Evolutionary conservation across 2,797 vertebrate genomes (phyloP).

Genomic region (Anolis apletophallus): DNA sequence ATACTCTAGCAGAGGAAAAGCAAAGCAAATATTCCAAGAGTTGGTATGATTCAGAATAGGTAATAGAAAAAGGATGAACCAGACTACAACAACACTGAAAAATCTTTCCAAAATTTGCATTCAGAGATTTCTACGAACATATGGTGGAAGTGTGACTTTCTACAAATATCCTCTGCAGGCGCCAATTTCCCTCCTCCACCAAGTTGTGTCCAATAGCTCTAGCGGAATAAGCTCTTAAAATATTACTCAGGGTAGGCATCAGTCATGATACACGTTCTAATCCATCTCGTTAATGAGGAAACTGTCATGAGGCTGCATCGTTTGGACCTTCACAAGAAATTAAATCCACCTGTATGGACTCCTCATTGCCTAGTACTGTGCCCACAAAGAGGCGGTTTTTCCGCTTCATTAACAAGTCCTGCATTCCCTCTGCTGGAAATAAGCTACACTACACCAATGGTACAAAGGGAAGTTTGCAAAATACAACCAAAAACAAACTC

Average conservation of each 20-base stretch:
- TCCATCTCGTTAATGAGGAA: conserved; percentile 74
- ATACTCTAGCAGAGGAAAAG: conserved; percentile 63
- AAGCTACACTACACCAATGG: conserved; percentile 19
- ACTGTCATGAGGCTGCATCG: conserved; percentile 61
- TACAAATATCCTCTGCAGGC: conserved; percentile 74
- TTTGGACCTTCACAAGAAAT: conserved; percentile 65
- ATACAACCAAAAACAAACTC: conserved; percentile 54
- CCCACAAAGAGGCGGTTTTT: background rate
- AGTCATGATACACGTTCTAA: conserved; percentile 72
- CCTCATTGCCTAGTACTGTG: background rate
- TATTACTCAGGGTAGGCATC: conserved; percentile 74
- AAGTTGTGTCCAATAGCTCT: conserved; percentile 70
- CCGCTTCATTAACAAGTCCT: rapidly evolving
- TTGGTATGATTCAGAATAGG: conserved; percentile 70
- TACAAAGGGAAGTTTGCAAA: conserved; percentile 59
- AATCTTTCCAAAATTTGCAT: conserved; percentile 74
- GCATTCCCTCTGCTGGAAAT: rapidly evolving
- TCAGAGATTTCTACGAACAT: conserved; percentile 76
- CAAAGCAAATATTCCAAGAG: conserved; percentile 58
- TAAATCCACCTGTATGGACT: conserved; percentile 64
- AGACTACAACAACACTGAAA: conserved; percentile 72
- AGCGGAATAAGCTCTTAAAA: conserved; percentile 69
- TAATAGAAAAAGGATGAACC: conserved; percentile 71
- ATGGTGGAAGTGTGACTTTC: conserved; percentile 78
- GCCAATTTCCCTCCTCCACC: conserved; percentile 76